Percentiles rank a stretch among this genome's conserved stretches.
phyloP scores from a whole-genome alignment of 1,140 invertebrate species.

The Microplitis demolitor region DNA sequence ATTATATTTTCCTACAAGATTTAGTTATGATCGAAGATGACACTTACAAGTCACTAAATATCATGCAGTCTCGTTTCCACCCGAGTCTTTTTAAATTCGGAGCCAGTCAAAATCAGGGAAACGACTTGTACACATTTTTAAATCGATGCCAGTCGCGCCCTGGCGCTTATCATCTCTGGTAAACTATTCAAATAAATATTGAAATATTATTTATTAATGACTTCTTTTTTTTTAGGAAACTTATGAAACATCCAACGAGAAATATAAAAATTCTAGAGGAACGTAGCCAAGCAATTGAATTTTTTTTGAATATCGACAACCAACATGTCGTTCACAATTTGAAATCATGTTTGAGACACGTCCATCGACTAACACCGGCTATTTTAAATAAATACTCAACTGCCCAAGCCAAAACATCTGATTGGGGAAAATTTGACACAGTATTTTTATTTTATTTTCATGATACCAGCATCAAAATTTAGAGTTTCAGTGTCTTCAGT shows the following conservation, averaged over 20 bases:
- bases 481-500: no score
- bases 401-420: conserved; percentile 65
- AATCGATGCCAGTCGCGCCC: conserved; percentile 73
- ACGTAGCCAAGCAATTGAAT: conserved; percentile 68
- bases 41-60: conserved; percentile 74
- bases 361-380: conserved; percentile 62
- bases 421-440: conserved; percentile 72
- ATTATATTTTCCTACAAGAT: conserved; percentile 69
- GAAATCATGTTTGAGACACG: conserved; percentile 64
- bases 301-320: conserved; percentile 64
- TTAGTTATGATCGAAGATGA: conserved; percentile 75
- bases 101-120: conserved; percentile 67
- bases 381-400: conserved; percentile 50
- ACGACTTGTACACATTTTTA: conserved; percentile 75
- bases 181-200: conserved; percentile 4
- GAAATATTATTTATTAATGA: neutral
- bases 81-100: conserved; percentile 77
- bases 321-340: conserved; percentile 64
- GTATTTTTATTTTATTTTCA: conserved; percentile 47
- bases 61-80: conserved; percentile 75
- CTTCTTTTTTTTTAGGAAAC: conserved; percentile 50
- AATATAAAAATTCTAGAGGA: conserved; percentile 63
- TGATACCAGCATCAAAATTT: neutral
- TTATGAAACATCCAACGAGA: conserved; percentile 68
- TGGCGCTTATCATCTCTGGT: conserved; percentile 64